phyloP scores from a whole-genome alignment of 2,888 invertebrate species.

The Drosophila antonietae region DNA sequence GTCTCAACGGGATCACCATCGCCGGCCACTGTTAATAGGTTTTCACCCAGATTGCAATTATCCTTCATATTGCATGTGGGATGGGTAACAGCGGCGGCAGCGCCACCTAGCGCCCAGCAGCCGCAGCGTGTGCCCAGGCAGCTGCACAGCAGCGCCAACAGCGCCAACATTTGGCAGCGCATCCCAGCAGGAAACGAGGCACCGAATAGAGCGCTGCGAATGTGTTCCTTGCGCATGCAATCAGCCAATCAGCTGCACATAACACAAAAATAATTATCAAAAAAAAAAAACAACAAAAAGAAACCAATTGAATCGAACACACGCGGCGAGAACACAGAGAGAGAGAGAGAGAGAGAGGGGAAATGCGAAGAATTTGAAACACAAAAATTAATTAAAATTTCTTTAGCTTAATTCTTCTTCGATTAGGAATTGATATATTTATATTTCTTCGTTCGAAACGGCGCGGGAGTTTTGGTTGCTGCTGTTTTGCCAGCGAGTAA shows the following conservation, averaged over 20 bases:
- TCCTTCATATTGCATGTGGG: conserved; percentile 82
- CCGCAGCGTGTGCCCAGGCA: conserved; percentile 4
- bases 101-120: conserved; percentile 52
- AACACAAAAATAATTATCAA: conserved; percentile 5
- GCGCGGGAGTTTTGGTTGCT: conserved; percentile 14
- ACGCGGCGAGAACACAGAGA: conserved; percentile 4
- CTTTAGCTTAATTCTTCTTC: neutral
- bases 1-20: conserved; percentile 74
- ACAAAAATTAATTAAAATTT: neutral
- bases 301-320: neutral
- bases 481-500: conserved; percentile 42
- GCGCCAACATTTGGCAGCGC: conserved; percentile 8
- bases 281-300: neutral
- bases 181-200: conserved; percentile 17
- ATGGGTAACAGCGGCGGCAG: conserved; percentile 50
- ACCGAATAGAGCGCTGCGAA: conserved; percentile 1
- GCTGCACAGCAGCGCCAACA: conserved; percentile 28
- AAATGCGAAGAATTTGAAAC: neutral
- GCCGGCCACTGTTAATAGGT: conserved; percentile 65
- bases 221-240: conserved; percentile 5
- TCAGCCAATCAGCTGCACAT: conserved; percentile 14
- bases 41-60: conserved; percentile 80
- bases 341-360: neutral
- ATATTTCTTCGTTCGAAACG: neutral
- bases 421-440: neutral